Conservation (phyloP, 2,113 vertebrate species). For the Dasyurus viverrinus region DNA sequence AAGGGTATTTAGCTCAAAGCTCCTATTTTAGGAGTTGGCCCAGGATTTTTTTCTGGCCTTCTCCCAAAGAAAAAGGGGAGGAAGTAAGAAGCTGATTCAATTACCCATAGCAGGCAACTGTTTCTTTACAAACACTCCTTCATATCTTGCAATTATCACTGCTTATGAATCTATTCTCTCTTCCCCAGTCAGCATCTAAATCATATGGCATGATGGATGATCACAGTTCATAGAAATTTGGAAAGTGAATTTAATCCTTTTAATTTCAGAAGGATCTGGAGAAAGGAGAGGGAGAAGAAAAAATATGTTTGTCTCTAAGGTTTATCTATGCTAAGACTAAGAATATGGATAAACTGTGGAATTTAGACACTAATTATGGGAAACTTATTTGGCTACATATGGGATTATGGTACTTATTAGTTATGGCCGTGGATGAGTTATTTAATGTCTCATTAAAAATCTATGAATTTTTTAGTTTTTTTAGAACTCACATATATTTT, state of each 20-base stretch:
- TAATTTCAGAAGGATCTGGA: not conserved
- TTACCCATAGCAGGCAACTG: not conserved
- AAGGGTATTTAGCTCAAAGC: not conserved
- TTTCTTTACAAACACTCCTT: not conserved
- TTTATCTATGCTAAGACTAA: not conserved
- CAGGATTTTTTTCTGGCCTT: not conserved
- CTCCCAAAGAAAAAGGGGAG: not conserved
- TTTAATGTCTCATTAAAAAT: not conserved
- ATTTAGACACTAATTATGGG: not conserved
- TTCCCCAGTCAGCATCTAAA: not conserved
- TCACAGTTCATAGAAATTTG: not conserved
- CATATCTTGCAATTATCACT: not conserved
- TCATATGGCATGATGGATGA: not conserved
- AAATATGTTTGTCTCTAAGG: not conserved
- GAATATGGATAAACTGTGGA: not conserved
- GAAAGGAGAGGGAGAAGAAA: not conserved
- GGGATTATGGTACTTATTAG: not conserved
- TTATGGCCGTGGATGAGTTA: not conserved
- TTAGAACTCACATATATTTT: not conserved
- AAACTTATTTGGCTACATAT: not conserved
- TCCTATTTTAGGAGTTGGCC: not conserved
- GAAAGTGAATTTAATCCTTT: not conserved
- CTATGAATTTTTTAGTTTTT: too few species aligned
- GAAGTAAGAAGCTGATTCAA: not conserved
- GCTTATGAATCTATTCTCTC: not conserved